These are phyloP conservation scores for Tokudaia muenninki DNA, from an alignment of 2,797 vertebrate species.

Conservation along the genomic window DNA sequence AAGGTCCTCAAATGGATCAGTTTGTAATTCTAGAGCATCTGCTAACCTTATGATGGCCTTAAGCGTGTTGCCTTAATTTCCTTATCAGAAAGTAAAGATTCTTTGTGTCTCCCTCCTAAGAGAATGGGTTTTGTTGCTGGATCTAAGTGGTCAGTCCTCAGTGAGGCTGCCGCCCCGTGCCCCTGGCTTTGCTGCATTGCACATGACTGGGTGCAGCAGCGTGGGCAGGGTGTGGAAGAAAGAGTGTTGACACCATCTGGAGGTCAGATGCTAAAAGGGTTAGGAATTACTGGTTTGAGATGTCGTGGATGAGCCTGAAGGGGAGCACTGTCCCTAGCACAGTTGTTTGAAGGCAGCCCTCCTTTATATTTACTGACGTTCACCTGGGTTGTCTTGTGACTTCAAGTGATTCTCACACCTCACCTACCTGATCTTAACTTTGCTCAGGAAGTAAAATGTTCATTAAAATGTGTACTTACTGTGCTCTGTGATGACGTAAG, in stretches of 20 bases:
- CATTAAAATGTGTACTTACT: background rate
- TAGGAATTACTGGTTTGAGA: background rate
- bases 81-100: slow-evolving; percentile 33
- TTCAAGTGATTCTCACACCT: slow-evolving; percentile 21
- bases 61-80: slow-evolving; percentile 2
- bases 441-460: slow-evolving; percentile 53
- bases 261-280: background rate
- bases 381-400: background rate
- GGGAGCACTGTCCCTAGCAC: background rate
- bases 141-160: background rate
- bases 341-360: slow-evolving; percentile 10
- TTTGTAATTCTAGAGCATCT: background rate
- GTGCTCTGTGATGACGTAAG: background rate
- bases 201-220: accelerated
- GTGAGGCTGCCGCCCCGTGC: background rate
- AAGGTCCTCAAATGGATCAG: background rate
- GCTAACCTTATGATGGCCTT: slow-evolving; percentile 52
- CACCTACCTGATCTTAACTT: background rate
- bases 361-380: background rate
- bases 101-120: background rate
- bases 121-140: slow-evolving; percentile 35
- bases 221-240: background rate
- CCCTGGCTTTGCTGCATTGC: background rate
- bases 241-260: background rate
- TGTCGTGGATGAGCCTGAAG: background rate